Evolutionary conservation across 2,797 vertebrate genomes (phyloP).

Genomic region (Chelon auratus): DNA sequence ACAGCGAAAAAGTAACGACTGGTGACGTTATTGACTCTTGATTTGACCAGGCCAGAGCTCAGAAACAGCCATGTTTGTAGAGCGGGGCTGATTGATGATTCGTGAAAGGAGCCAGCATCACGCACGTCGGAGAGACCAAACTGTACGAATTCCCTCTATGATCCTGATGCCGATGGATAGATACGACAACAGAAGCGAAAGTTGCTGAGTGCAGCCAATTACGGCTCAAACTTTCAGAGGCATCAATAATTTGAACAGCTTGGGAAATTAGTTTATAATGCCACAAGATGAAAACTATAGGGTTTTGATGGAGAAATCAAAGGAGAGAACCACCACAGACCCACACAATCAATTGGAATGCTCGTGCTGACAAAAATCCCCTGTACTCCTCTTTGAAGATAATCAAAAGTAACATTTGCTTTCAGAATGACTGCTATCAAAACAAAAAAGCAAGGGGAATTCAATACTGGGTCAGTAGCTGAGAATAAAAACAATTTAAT

Average conservation of each 20-base stretch:
- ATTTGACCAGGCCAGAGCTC: constrained; percentile 87
- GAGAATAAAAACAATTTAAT: background rate
- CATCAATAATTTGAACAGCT: constrained; percentile 45
- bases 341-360: constrained; percentile 11
- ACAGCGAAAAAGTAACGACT: constrained; percentile 43
- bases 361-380: constrained; percentile 34
- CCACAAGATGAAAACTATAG: constrained; percentile 43
- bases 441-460: constrained; percentile 22
- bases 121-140: constrained; percentile 23
- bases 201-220: constrained; percentile 57
- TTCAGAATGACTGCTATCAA: constrained; percentile 43
- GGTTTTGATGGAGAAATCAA: constrained; percentile 48
- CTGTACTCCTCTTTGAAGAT: constrained; percentile 30
- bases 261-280: constrained; percentile 34
- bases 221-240: constrained; percentile 45
- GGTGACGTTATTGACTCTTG: constrained; percentile 77
- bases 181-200: constrained; percentile 21
- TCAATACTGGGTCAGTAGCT: background rate
- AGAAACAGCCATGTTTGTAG: constrained; percentile 41
- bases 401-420: constrained; percentile 61
- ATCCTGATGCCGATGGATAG: constrained; percentile 27
- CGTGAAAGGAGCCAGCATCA: constrained; percentile 11
- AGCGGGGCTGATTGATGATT: constrained; percentile 23
- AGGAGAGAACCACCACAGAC: constrained; percentile 26
- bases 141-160: background rate